These are phyloP conservation scores for Corythaeola cristata DNA, from an alignment of 2,113 vertebrate species.

Conservation along the genomic window DNA sequence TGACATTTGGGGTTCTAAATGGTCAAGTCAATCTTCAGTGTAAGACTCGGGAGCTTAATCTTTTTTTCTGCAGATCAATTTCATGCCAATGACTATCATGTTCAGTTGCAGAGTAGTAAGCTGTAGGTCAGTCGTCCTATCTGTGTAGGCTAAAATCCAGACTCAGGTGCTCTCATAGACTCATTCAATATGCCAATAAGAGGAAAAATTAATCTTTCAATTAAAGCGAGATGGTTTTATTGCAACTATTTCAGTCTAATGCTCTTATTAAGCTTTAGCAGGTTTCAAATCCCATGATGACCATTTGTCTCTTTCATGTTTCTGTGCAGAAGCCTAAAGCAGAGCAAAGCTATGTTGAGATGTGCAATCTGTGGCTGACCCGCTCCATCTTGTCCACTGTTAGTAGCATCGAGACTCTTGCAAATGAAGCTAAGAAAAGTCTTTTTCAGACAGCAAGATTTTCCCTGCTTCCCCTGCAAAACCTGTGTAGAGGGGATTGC, in stretches of 20 bases:
- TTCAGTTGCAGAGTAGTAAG: not conserved
- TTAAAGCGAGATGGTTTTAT: not conserved
- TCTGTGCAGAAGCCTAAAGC: not conserved
- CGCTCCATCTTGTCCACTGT: not conserved
- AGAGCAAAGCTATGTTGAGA: not conserved
- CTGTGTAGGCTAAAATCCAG: not conserved
- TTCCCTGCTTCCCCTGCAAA: not conserved
- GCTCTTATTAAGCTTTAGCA: not conserved
- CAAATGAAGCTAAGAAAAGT: not conserved
- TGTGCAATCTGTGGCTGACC: not conserved
- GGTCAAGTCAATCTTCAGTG: not conserved
- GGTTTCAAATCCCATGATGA: not conserved
- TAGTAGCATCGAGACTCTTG: not conserved
- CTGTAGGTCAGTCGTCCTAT: not conserved
- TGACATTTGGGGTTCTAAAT: not conserved
- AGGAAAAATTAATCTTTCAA: not conserved
- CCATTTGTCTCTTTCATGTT: not conserved
- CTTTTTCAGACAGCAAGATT: not conserved
- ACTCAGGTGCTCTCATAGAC: not conserved
- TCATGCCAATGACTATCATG: not conserved
- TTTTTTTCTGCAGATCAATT: not conserved
- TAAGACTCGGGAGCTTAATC: not conserved
- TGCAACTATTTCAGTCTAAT: not conserved
- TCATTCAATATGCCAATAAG: not conserved
- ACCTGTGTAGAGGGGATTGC: not conserved